phyloP scores from a whole-genome alignment of 2,113 vertebrate genomes.

The Chlamydotis undulata region DNA sequence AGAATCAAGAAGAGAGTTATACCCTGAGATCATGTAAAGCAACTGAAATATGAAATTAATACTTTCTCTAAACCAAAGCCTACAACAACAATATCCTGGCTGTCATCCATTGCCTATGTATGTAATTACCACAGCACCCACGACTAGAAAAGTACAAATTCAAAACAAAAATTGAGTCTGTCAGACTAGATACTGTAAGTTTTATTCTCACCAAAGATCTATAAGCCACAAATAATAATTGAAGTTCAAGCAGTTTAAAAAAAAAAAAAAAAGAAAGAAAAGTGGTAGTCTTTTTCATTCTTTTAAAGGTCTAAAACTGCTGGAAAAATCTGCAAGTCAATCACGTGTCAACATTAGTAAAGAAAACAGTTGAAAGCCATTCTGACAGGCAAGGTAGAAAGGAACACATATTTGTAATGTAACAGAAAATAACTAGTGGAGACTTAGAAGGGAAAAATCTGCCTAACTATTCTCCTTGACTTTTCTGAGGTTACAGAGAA shows the following conservation, averaged over 20 bases:
- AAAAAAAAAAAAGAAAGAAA: not conserved
- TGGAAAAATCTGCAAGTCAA: conserved; percentile 51
- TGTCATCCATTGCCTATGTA: not conserved
- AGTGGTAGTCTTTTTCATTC: not conserved
- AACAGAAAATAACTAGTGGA: conserved; percentile 23
- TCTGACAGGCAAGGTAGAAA: conserved; percentile 25
- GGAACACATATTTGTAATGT: not conserved
- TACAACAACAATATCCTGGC: conserved; percentile 17
- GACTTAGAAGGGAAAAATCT: not conserved
- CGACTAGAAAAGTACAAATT: conserved; percentile 47
- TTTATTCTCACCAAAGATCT: conserved; percentile 27
- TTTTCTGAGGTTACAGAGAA: conserved; percentile 27
- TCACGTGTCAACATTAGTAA: conserved; percentile 36
- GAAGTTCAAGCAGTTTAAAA: conserved; percentile 2
- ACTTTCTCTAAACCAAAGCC: conserved; percentile 31
- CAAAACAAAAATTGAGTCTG: conserved; percentile 50
- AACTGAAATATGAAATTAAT: conserved; percentile 51
- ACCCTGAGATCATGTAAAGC: conserved; percentile 41
- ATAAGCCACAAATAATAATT: not conserved
- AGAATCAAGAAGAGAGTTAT: conserved; percentile 20
- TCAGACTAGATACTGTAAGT: not conserved
- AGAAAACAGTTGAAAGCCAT: conserved; percentile 30
- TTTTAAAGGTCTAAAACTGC: not conserved
- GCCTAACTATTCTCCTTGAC: conserved; percentile 10
- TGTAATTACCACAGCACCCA: conserved; percentile 26